Conservation (phyloP, 2,888 invertebrate genomes). For the Spilosoma lubricipeda region DNA sequence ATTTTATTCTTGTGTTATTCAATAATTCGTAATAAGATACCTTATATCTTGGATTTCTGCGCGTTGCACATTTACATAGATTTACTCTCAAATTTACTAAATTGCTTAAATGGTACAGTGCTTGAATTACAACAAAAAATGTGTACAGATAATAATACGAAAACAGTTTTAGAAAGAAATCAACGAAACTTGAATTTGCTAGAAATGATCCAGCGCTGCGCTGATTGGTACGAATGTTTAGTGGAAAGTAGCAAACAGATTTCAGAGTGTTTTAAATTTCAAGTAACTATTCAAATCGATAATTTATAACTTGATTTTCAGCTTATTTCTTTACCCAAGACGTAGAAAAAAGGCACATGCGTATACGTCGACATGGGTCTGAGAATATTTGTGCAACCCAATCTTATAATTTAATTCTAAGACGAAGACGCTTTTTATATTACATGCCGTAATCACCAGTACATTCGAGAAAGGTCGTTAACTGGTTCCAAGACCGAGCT, state of each 20-base stretch:
- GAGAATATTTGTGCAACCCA: too few species aligned
- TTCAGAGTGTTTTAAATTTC: constrained; percentile 2
- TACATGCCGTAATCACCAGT: too few species aligned
- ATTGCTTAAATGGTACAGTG: neutral
- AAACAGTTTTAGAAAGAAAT: neutral
- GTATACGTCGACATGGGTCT: too few species aligned
- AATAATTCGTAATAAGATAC: neutral
- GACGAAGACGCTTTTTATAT: too few species aligned
- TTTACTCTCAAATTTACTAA: neutral
- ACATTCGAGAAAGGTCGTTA: too few species aligned
- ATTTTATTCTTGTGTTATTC: too few species aligned
- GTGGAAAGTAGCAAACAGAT: constrained; percentile 19
- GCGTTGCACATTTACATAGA: neutral
- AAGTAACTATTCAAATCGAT: constrained; percentile 12
- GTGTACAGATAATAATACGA: neutral
- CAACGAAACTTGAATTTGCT: too few species aligned
- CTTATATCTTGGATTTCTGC: constrained; percentile 4
- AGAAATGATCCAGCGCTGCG: neutral
- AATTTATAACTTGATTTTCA: too few species aligned
- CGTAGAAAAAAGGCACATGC: too few species aligned
- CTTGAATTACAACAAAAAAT: neutral
- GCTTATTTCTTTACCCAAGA: too few species aligned
- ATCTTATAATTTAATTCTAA: too few species aligned
- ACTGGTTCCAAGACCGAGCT: too few species aligned
- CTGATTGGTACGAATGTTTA: constrained; percentile 15